Base-by-base conservation (phyloP, 2,797 vertebrate genomes). In the Alfaro cultratus region DNA sequence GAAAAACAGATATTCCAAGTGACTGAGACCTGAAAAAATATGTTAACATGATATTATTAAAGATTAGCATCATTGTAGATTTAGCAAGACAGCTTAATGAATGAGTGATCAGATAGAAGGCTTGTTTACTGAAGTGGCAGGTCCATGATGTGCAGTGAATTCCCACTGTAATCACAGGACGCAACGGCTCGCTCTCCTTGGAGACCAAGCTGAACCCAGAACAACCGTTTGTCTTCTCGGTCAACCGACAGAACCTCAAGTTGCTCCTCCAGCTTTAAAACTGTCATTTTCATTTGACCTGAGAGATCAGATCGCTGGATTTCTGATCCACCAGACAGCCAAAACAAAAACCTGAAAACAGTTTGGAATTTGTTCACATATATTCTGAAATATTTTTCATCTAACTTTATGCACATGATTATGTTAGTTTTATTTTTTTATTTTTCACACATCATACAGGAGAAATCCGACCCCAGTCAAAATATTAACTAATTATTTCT, bases 81-180 rank as follows among this genome's bases (percentile, higher is more conserved):
- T 70, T 43, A n/a, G 1, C 18, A 68, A 41, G 36, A 23, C 9
- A 26, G 23, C 18, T 26, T 74, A 57, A 78, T 5, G 3, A 5
- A 21, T 31, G 15, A 67, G 1, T 9, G 68, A 55, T 13, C 12
- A 0, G 1, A 26, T 41, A 31, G 4, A 43, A 31, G 45, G 7
- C 46, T 26, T 39, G 21, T 95, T 95, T 92, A 99, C 98, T 76
- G 76, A 39, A 90, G 80, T n/a, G 87, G 92, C 60, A 92, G 94
- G 80, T 93, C 95, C 47, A 96, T 88, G 77, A 96, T 85, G 74
- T 78, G 95, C 68, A 96, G 76, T 46, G 87, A 85, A 26, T 96
- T 91, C 0, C 98, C 97, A 0, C 94, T 87, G 83, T 99, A 99
- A 85, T 97, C 86, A 46, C 97, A 98, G 3, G 97, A 97, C 46